Evolutionary conservation across 2,797 vertebrate genomes (phyloP), one percentile per base, ranked within the genome.

Genomic region (Poecilia picta): DNA sequence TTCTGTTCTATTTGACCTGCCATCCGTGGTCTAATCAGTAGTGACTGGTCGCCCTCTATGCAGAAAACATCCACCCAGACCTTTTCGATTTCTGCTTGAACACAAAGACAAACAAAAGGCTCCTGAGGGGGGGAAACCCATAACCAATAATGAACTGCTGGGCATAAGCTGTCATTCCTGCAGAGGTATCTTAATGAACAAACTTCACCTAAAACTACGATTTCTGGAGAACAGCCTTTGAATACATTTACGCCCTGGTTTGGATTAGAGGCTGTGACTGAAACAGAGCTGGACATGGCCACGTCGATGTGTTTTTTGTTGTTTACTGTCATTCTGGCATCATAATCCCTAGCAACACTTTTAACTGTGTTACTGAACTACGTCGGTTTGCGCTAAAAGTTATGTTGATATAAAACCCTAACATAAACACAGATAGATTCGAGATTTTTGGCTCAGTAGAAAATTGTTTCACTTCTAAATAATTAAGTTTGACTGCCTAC

Each of bases 11-110:
- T 91, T 92, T 95, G 93, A 93, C 93, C 93, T 93, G 90, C 89
- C 94, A 94, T 94, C 92, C 91, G 89, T 94, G 91, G 83, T 93
- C 89, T 95, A 95, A 95, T 94, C 91, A 88, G 88, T 93, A 95
- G 91, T 93, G 95, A 94, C 93, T 93, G 94, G 93, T 88, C 92
- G 92, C 89, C 90, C 84, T 83, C 88, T 88, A 94, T 90, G 91
- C 87, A 89, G 84, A 86, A 84, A 93, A 90, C 89, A 82, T 83
- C 49, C 66, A 88, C 84, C 84, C 81, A 89, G 93, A 94, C 93
- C 89, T 94, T 94, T 94, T 89, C 89, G 85, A 87, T 92, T 93
- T 87, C 83, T 89, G 89, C 89, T 51, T 79, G 80, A 88, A 89
- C 82, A 89, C 49, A 71, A 71, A 57, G 87, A 84, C 85, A 81